Evolutionary conservation across 2,113 vertebrate genomes (phyloP).

Genomic region (Dinomys branickii): DNA sequence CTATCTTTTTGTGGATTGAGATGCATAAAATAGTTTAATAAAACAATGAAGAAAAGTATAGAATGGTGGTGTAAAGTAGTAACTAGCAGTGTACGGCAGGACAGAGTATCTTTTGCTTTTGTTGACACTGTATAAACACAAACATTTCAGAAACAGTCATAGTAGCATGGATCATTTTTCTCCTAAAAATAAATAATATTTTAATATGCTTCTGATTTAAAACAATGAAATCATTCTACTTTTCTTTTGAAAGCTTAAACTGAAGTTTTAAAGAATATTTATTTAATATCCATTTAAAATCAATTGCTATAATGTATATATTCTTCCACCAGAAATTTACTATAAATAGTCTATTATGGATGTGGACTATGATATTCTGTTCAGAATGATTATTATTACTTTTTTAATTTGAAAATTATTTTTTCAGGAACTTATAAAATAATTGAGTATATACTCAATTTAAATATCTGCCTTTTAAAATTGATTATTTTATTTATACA

Average conservation of each 20-base stretch:
- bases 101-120: background rate
- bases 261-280: background rate
- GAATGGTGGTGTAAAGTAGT: background rate
- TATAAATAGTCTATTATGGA: background rate
- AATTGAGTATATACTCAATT: background rate
- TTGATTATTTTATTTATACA: background rate
- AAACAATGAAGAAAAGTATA: background rate
- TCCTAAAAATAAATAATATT: background rate
- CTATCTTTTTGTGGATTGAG: background rate
- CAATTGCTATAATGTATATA: background rate
- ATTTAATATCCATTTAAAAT: slow-evolving; percentile 2
- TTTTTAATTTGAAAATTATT: background rate
- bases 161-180: background rate
- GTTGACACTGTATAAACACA: background rate
- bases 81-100: too few relatives aligned
- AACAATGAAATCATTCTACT: slow-evolving; percentile 37
- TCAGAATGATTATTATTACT: background rate
- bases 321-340: background rate
- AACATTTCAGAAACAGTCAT: background rate
- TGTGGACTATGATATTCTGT: background rate
- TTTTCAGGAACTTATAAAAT: background rate
- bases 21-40: background rate
- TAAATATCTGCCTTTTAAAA: background rate
- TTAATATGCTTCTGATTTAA: background rate
- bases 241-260: background rate